phyloP scores from a whole-genome alignment of 2,888 invertebrate genomes.

The Ochropleura leucogaster region DNA sequence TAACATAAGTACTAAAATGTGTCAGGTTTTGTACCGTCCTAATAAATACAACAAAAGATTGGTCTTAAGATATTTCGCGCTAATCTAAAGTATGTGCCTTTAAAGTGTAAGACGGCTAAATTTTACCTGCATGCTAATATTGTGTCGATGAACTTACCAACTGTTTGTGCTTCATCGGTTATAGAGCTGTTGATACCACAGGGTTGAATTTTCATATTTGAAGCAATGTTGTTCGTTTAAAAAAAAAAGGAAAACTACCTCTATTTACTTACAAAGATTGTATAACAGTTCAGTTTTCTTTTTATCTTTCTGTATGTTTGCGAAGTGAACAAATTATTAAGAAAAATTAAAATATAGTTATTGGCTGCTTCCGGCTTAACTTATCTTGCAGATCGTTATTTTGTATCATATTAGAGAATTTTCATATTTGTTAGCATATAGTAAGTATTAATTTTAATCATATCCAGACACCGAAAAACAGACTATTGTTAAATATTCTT shows the following conservation, averaged over 20 bases:
- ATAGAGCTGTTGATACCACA: conserved; percentile 72
- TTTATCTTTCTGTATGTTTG: background rate
- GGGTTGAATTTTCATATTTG: background rate
- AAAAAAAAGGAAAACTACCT: background rate
- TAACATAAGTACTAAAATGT: background rate
- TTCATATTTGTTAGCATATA: no score
- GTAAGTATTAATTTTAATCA: no score
- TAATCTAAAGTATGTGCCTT: conserved; percentile 44
- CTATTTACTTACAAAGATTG: background rate
- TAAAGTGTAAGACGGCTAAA: conserved; percentile 68
- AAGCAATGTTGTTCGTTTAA: background rate
- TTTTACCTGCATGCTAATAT: conserved; percentile 82
- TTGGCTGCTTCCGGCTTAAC: no score
- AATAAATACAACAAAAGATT: conserved; percentile 36
- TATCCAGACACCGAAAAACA: no score
- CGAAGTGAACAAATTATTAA: no score
- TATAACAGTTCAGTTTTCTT: background rate
- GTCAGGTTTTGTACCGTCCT: background rate
- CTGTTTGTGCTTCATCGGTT: conserved; percentile 71
- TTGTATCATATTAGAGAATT: no score
- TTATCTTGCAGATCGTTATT: no score
- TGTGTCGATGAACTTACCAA: conserved; percentile 76
- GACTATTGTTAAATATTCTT: no score
- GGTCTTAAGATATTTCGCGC: conserved; percentile 34
- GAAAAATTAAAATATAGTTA: no score